Evolutionary conservation across 1,140 invertebrate species (phyloP), one percentile per base, ranked within the genome.

Genomic region (Diorhabda elongata): DNA sequence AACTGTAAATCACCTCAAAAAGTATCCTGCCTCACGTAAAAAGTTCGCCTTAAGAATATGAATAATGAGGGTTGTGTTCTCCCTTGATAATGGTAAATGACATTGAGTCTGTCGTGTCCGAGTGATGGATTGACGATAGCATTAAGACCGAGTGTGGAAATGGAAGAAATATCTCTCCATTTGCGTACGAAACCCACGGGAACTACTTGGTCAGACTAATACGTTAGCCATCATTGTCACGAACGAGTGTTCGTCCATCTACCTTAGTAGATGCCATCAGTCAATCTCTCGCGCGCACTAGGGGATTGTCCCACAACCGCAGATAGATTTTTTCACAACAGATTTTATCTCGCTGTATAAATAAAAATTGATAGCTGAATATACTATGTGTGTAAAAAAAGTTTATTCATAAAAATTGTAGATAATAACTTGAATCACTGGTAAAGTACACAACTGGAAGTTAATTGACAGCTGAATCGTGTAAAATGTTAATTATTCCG

Each of bases 81-180:
- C 63, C 63, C 63, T 44, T 60, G 70, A 66, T 69, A 67, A 65
- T 71, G 67, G 56, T 67, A 69, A 72, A 72, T 69, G 71, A 72
- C 71, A 72, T 63, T 69, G 68, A 72, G 68, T 72, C 61, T 26
- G 42, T 44, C n/a, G 47, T 43, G 79, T 77, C 75, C 74, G 75
- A 70, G 78, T 80, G 79, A 69, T 69, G 42, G 68, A 69, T 69
- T 42, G 57, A 58, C 62, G 68, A 62, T 41, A 52, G 68, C 45
- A 71, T 71, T 69, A 71, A 44, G 70, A 67, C 56, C 71, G 71
- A 67, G 64, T 67, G 65, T 60, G 68, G 58, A 69, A 69, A 69
- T 64, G 68, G 68, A 69, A 69, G 68, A 69, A 69, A 69, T 69
- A 69, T 69, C 68, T 69, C 68, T 69, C 62, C 68, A 69, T 69